phyloP scores from a whole-genome alignment of 2,113 vertebrate genomes.

The Menura novaehollandiae region DNA sequence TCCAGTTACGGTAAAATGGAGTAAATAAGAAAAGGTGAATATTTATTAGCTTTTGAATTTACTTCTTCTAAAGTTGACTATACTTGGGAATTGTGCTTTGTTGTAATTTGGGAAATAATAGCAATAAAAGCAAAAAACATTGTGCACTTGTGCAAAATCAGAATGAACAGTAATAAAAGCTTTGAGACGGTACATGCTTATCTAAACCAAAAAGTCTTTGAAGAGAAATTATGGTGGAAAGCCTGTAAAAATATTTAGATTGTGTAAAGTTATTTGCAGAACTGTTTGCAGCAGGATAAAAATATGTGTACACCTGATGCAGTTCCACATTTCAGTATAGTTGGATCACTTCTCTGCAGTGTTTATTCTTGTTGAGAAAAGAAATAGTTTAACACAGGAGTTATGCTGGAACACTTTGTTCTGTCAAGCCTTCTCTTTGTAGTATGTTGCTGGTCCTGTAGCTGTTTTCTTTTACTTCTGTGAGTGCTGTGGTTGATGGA shows the following conservation, averaged over 20 bases:
- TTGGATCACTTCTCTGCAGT: not conserved
- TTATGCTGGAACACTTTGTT: constrained; percentile 1
- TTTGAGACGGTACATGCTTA: not conserved
- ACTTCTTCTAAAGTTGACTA: not conserved
- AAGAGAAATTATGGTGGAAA: not conserved
- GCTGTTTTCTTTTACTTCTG: not conserved
- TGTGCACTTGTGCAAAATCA: not conserved
- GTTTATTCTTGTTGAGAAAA: constrained; percentile 25
- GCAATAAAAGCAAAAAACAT: not conserved
- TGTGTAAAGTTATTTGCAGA: not conserved
- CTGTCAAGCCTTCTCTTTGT: not conserved
- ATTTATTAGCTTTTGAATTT: not conserved
- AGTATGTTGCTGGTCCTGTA: not conserved
- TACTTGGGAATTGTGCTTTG: not conserved
- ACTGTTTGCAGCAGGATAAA: not conserved
- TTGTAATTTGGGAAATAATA: not conserved
- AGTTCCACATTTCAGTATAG: not conserved
- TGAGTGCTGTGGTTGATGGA: not conserved
- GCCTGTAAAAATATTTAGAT: constrained; percentile 20
- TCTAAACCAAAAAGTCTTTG: not conserved
- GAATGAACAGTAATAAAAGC: not conserved
- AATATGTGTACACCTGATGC: not conserved
- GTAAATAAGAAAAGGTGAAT: not conserved
- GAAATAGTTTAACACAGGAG: not conserved
- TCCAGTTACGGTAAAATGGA: not conserved